Base-by-base conservation (phyloP, 2,113 vertebrate species). In the Urocolius indicus region DNA sequence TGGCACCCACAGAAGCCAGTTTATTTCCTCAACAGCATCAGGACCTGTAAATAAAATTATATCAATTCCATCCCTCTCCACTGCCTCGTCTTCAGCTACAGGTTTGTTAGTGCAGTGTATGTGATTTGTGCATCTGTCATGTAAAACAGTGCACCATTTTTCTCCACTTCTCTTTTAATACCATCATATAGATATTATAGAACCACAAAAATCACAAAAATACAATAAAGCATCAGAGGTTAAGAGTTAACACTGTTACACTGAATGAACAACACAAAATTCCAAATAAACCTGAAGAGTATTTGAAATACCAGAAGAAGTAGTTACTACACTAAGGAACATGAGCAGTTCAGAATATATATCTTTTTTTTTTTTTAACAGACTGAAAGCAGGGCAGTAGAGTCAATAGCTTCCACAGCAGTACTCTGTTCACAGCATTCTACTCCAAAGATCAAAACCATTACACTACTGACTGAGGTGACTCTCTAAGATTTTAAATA, bases 41-140 rank as follows among this genome's bases (percentile, higher is more conserved):
- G 32, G 8, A 65, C 21, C 12, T 85, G 30, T 22, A 75, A 21
- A 29, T 12, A 81, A 32, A 86, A 54, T 32, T 4, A 8, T 6
- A 68, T 11, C 0, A 65, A 85, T 66, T 72, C 52, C 30, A 62
- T 77, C 36, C 23, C 63, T 73, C 55, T 72, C 57, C 49, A 34
- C 32, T 45, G 32, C 13, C 59, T 26, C 58, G 43, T 36, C 67
- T 85, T 83, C 72, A 63, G 49, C 51, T 41, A 69, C 26, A 57
- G 32, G 17, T 23, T 52, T 0, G 0, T 48, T 32, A 55, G 13
- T 6, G 34, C 48, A 59, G 84, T 2, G 2, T 16, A 27, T 10
- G 29, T 2, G 6, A 66, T 43, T 12, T 34, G 13, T 71, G 43
- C 61, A 87, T 38, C 72, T 77, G 43, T 48, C 57, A 65, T 72